Conservation (phyloP, 2,797 vertebrate species). For the Orestias chungarensis region DNA sequence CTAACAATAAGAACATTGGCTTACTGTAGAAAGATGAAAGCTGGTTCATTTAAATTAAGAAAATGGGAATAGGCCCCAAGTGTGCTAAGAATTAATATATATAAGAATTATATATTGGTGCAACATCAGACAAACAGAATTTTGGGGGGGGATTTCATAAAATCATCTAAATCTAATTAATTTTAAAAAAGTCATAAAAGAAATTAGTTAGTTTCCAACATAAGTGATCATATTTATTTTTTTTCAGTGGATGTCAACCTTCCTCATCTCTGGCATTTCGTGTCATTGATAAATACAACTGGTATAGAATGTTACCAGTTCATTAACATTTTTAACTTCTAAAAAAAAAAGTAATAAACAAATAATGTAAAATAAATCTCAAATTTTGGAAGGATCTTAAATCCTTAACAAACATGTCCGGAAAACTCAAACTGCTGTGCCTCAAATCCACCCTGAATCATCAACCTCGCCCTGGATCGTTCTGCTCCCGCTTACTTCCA, state of each 20-base stretch:
- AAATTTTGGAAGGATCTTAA: background rate
- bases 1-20: too few relatives aligned
- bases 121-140: too few relatives aligned
- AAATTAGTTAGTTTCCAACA: too few relatives aligned
- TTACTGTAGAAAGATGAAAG: too few relatives aligned
- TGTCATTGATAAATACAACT: background rate
- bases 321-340: background rate
- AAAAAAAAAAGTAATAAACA: background rate
- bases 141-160: too few relatives aligned
- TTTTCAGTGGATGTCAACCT: background rate
- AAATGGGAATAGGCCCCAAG: too few relatives aligned
- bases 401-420: conserved; percentile 20
- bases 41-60: too few relatives aligned
- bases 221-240: too few relatives aligned
- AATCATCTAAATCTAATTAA: too few relatives aligned
- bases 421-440: conserved; percentile 45
- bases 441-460: conserved; percentile 62
- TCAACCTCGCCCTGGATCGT: conserved; percentile 54
- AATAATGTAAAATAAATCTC: background rate
- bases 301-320: background rate
- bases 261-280: background rate
- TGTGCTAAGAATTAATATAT: too few relatives aligned
- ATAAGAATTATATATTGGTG: too few relatives aligned
- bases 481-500: conserved; percentile 63
- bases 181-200: too few relatives aligned